phyloP scores from a whole-genome alignment of 2,113 vertebrate genomes.

The Chaetodon trifascialis region DNA sequence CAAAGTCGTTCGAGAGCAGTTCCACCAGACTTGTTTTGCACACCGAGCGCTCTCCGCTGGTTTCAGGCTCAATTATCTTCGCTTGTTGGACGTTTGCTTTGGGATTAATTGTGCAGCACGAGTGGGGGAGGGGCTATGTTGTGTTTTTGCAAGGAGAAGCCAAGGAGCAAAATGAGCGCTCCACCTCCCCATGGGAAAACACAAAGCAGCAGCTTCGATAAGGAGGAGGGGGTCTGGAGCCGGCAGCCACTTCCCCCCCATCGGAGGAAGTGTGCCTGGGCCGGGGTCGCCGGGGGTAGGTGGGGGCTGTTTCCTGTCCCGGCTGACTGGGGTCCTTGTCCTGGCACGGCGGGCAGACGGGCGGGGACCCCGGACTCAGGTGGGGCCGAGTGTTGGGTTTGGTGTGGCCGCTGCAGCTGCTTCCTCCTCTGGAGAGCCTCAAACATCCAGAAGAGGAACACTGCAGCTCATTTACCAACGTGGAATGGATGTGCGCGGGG shows the following conservation, averaged over 20 bases:
- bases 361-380: slow-evolving; percentile 35
- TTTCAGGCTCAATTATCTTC: neutral
- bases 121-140: neutral
- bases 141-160: slow-evolving; percentile 24
- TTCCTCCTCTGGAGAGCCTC: slow-evolving; percentile 27
- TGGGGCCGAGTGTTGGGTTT: slow-evolving; percentile 41
- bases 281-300: neutral
- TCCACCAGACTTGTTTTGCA: too few species aligned
- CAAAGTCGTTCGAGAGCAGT: too few species aligned
- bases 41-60: neutral
- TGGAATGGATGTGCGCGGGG: too few species aligned
- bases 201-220: slow-evolving; percentile 12
- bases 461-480: neutral
- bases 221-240: slow-evolving; percentile 7
- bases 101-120: slow-evolving; percentile 7
- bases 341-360: slow-evolving; percentile 29
- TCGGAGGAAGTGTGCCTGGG: slow-evolving; percentile 44
- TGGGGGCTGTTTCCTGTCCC: slow-evolving; percentile 56
- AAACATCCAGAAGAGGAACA: slow-evolving; percentile 1
- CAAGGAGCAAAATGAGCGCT: slow-evolving; percentile 14
- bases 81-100: slow-evolving; percentile 1
- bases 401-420: slow-evolving; percentile 44
- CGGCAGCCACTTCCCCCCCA: slow-evolving; percentile 35
- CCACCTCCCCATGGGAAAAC: slow-evolving; percentile 16
- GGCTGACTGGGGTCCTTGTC: slow-evolving; percentile 66